phyloP scores from a whole-genome alignment of 2,113 vertebrate genomes.

The Chauna torquata region DNA sequence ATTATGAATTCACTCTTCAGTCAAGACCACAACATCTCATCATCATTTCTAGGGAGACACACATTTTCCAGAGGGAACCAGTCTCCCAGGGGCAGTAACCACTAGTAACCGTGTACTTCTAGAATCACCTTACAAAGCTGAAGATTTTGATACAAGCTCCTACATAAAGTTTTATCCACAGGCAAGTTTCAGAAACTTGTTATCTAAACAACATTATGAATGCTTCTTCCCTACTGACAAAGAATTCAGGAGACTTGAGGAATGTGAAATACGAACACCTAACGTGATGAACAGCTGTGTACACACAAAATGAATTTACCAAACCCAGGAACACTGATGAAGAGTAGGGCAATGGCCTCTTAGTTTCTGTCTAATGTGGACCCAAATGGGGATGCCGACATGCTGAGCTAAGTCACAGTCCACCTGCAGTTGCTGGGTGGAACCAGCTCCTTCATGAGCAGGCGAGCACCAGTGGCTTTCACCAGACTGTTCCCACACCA shows the following conservation, averaged over 20 bases:
- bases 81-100: background rate
- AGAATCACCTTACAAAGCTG: background rate
- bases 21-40: background rate
- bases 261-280: slow-evolving; percentile 5
- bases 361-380: background rate
- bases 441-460: background rate
- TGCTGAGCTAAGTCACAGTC: background rate
- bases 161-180: background rate
- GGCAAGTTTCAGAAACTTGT: background rate
- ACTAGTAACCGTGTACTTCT: background rate
- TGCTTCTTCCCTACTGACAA: background rate
- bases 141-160: background rate
- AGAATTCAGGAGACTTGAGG: background rate
- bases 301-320: background rate
- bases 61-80: background rate
- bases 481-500: background rate
- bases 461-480: background rate
- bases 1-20: background rate
- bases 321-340: background rate
- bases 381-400: background rate
- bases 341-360: background rate
- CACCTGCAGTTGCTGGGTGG: background rate
- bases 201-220: background rate
- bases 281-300: background rate
- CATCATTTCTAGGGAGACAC: background rate